Conservation (phyloP, 1,140 invertebrate genomes). For the Stenopsyche tienmushanensis region DNA sequence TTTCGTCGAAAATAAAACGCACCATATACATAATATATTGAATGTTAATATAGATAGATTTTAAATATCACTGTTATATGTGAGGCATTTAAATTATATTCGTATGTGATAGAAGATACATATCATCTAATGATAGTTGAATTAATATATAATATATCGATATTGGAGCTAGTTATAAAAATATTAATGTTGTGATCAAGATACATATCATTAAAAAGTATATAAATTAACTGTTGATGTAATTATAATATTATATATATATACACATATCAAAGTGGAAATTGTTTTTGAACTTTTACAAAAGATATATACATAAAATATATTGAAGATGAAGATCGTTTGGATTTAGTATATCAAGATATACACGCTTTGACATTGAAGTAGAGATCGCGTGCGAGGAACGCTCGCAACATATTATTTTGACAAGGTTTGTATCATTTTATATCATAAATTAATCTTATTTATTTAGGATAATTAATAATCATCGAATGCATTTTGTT, state of each 20-base stretch:
- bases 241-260: conserved; percentile 9
- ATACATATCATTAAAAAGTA: conserved; percentile 7
- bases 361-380: too few relatives aligned
- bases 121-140: conserved; percentile 28
- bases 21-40: neutral
- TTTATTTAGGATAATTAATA: too few relatives aligned
- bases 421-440: neutral
- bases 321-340: neutral
- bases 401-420: neutral
- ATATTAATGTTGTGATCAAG: conserved; percentile 19
- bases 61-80: conserved; percentile 28
- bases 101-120: conserved; percentile 39
- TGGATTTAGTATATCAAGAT: too few relatives aligned
- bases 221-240: neutral
- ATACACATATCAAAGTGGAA: neutral
- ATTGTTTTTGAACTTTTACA: neutral
- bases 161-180: conserved; percentile 11
- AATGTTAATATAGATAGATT: conserved; percentile 7
- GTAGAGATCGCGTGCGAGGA: too few relatives aligned
- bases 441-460: too few relatives aligned
- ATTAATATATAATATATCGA: neutral
- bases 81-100: conserved; percentile 22
- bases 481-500: neutral
- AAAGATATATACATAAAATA: too few relatives aligned
- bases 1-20: conserved; percentile 1